phyloP scores from a whole-genome alignment of 1,140 invertebrate genomes.

The Meloidogyne hapla region DNA sequence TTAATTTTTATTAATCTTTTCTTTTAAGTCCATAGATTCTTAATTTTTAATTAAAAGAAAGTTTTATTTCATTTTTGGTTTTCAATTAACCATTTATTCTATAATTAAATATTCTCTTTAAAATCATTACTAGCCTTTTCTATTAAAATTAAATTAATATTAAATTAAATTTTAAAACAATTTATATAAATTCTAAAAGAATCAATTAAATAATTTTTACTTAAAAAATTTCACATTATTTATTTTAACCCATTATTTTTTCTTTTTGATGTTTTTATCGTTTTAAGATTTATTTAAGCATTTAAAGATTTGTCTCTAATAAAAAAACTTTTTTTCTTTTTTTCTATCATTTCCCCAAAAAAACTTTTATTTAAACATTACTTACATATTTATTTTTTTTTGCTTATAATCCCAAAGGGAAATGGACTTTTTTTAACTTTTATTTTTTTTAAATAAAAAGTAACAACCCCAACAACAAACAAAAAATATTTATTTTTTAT shows the following conservation, averaged over 20 bases:
- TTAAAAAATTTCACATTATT: not conserved
- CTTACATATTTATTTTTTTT: no score
- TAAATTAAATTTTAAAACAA: no score
- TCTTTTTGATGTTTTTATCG: not conserved
- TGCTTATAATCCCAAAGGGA: not conserved
- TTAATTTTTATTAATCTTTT: no score
- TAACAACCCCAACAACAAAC: no score
- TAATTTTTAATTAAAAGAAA: no score
- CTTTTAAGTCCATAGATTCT: no score
- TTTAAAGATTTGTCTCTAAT: not conserved
- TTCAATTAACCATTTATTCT: no score
- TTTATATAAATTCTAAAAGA: not conserved
- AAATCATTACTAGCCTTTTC: no score
- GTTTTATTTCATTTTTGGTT: no score
- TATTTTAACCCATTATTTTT: not conserved
- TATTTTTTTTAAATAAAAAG: not conserved
- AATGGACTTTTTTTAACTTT: not conserved
- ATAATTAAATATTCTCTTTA: no score
- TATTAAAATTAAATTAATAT: no score
- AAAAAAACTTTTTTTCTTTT: not conserved
- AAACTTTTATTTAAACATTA: not conserved
- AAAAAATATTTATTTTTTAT: no score
- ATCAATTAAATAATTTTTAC: not conserved
- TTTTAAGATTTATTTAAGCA: slow-evolving; percentile 16
- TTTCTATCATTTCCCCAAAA: not conserved